Evolutionary conservation across 2,113 vertebrate genomes (phyloP).

Genomic region (Monopterus albus): DNA sequence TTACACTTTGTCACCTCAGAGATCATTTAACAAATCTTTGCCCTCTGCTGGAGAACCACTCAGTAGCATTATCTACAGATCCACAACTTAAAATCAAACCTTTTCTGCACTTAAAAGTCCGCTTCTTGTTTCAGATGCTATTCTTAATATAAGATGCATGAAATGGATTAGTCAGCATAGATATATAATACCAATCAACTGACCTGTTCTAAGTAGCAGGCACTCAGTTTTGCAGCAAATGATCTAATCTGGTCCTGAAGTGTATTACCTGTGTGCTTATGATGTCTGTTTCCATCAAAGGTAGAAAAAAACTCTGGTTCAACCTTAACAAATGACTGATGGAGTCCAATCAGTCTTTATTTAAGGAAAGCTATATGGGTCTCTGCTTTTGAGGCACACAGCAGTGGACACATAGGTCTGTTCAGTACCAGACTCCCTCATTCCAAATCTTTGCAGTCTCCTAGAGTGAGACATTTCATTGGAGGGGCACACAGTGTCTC

Average conservation of each 20-base stretch:
- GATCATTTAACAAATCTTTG: no score
- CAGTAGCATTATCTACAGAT: no score
- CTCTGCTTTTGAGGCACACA: constrained; percentile 36
- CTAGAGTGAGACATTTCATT: constrained; percentile 36
- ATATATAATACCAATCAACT: background rate
- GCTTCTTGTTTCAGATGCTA: background rate
- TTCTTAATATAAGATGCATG: background rate
- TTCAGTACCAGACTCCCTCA: constrained; percentile 36
- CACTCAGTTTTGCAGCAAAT: no score
- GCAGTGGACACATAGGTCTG: constrained; percentile 34
- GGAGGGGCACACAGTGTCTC: constrained; percentile 33
- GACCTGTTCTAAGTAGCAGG: background rate
- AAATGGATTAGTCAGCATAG: background rate
- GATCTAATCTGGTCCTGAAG: background rate
- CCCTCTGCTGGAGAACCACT: no score
- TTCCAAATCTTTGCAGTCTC: constrained; percentile 11
- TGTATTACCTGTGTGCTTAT: constrained; percentile 1
- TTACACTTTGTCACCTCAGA: no score
- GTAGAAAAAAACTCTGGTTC: constrained; percentile 37
- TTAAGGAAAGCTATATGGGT: constrained; percentile 40
- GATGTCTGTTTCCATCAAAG: no score
- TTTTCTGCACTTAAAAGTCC: background rate
- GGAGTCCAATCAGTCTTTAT: constrained; percentile 65
- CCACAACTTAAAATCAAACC: background rate
- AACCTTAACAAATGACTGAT: constrained; percentile 51